Base-by-base conservation (phyloP, 2,797 vertebrate genomes). In the Triplophysa yarkandensis region DNA sequence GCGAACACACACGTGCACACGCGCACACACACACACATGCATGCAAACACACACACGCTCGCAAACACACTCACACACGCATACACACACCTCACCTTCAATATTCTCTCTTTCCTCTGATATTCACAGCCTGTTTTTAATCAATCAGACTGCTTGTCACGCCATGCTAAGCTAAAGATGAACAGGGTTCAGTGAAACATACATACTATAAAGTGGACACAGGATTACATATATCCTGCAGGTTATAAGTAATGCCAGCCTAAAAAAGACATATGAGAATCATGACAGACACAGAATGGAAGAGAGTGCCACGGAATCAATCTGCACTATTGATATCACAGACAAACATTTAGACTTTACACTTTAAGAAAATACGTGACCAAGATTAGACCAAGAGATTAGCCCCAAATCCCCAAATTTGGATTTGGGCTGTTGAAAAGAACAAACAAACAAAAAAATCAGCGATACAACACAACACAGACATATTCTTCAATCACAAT, bases 201-300 rank as follows among this genome's bases (percentile, higher is more conserved):
- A 27, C 54, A 70, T 27, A 70, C 27, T 60, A 39, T 44, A 8
- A 5, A 14, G 43, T 71, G 57, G 30, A 62, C 69, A 62, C 28
- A 62, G 23, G 69, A 71, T 55, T 48, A 43, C 60, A 73, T n/a
- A 39, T 36, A 32, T 55, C 17, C 60, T 5, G 1, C n/a, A 28
- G 60, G 60, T n/a, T n/a, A n/a, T n/a, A n/a, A n/a, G 71, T 43
- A 73, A 73, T 64, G 60, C 46, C 60, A 64, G 48, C 25, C 60
- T 73, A 60, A 73, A 43, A 64, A 3, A 43, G 70, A 63, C 34
- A 52, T 72, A 63, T 64, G 60, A 54, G 60, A 73, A 43, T 73
- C 61, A 73, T 73, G 65, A 57, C 54, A 74, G 71, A 57, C 61
- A 65, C 71, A 74, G 28, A 46, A 66, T 6, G 44, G 62, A 74